Conservation (phyloP, 1,140 invertebrate species). For the Coptotermes formosanus region DNA sequence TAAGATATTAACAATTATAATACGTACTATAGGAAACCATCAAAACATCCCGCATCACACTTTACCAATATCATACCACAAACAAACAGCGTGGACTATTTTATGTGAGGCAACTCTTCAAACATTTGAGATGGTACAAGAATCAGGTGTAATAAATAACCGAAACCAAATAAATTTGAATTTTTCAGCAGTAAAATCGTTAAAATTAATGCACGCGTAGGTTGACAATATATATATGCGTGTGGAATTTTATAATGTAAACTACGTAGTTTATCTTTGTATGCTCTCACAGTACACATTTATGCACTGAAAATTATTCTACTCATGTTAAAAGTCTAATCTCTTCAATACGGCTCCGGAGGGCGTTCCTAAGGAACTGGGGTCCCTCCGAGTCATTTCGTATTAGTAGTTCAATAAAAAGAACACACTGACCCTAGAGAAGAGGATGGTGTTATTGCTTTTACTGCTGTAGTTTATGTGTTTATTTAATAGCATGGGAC, state of each 20-base stretch:
- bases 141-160: constrained; percentile 3
- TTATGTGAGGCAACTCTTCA: not conserved
- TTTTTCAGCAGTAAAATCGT: not conserved
- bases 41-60: not conserved
- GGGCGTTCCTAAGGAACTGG: not conserved
- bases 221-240: not conserved
- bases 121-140: not conserved
- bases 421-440: not conserved
- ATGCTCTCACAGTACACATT: not conserved
- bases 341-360: not conserved
- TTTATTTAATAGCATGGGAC: not conserved
- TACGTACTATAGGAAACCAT: not conserved
- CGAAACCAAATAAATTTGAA: constrained; percentile 3
- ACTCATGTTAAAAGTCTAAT: not conserved
- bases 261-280: not conserved
- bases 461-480: constrained; percentile 1
- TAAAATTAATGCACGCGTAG: not conserved
- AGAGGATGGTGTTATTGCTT: not conserved
- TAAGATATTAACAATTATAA: constrained; percentile 6
- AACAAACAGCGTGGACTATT: not conserved
- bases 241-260: not conserved
- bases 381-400: not conserved
- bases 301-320: not conserved
- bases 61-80: not conserved
- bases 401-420: not conserved